A percentile compares a stretch with the other conserved stretches of the same genome.
Conservation (phyloP, 2,888 invertebrate genomes). For the Elmis aenea region DNA sequence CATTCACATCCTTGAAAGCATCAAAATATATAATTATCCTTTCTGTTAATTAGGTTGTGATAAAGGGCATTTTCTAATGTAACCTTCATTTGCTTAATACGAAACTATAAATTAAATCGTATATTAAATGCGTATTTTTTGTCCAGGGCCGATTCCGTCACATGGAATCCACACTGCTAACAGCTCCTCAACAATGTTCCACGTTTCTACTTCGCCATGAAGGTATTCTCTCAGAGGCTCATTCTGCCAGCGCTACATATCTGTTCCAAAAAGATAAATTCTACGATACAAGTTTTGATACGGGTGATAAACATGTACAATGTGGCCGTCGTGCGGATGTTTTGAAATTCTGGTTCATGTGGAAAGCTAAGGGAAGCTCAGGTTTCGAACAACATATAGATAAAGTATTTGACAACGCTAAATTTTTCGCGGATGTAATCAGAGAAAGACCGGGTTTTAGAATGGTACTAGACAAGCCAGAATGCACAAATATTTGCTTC, state of each 20-base stretch:
- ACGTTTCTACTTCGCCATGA: slow-evolving; percentile 71
- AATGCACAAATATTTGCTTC: slow-evolving; percentile 93
- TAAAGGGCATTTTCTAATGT: slow-evolving; percentile 6
- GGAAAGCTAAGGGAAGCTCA: slow-evolving; percentile 87
- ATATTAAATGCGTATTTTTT: slow-evolving; percentile 2
- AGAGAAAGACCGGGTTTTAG: slow-evolving; percentile 66
- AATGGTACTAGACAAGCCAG: slow-evolving; percentile 71
- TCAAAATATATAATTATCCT: slow-evolving; percentile 5
- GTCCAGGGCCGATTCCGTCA: slow-evolving; percentile 80
- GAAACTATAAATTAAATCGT: neutral
- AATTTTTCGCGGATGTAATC: slow-evolving; percentile 64
- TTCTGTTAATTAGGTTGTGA: neutral
- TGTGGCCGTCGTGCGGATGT: slow-evolving; percentile 95
- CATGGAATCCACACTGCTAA: slow-evolving; percentile 92
- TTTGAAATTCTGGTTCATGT: slow-evolving; percentile 97
- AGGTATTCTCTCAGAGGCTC: slow-evolving; percentile 65
- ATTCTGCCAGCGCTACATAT: slow-evolving; percentile 76
- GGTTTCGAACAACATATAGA: slow-evolving; percentile 77
- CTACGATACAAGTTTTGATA: slow-evolving; percentile 77
- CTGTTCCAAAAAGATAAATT: slow-evolving; percentile 89
- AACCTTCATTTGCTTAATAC: slow-evolving; percentile 4
- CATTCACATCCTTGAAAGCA: slow-evolving; percentile 7
- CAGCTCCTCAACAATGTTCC: slow-evolving; percentile 89
- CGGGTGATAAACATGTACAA: slow-evolving; percentile 91
- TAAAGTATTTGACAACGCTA: slow-evolving; percentile 69